Conservation (phyloP, 2,113 vertebrate species). For the Neolamprologus ventralis region DNA sequence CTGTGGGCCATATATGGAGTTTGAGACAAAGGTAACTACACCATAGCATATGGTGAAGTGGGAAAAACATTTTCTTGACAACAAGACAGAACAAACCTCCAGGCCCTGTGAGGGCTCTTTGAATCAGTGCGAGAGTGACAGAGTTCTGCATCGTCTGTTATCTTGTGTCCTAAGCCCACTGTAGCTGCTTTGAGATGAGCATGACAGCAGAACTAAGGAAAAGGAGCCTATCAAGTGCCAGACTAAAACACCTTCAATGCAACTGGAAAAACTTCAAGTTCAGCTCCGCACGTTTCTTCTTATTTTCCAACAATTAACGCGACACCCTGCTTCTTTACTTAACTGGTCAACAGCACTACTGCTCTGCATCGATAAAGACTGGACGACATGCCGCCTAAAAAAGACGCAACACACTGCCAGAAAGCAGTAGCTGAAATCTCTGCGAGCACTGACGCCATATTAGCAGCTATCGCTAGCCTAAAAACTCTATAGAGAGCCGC, state of each 20-base stretch:
- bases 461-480: neutral
- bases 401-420: neutral
- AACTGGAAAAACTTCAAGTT: neutral
- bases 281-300: neutral
- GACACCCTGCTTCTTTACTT: neutral
- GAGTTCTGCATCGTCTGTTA: neutral
- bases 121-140: neutral
- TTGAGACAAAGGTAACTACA: neutral
- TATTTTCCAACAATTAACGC: neutral
- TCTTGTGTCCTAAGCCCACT: neutral
- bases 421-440: neutral
- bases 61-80: neutral
- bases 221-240: neutral
- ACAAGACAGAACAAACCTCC: neutral
- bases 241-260: neutral
- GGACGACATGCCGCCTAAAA: neutral
- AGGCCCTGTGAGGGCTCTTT: neutral
- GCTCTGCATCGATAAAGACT: neutral
- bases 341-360: neutral
- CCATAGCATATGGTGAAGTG: neutral
- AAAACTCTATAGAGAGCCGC: neutral
- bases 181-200: neutral
- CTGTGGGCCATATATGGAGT: neutral
- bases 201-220: neutral
- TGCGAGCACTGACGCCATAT: rapidly evolving